Evolutionary conservation across 2,113 vertebrate species (phyloP).

Genomic region (Leptodactylus fuscus): DNA sequence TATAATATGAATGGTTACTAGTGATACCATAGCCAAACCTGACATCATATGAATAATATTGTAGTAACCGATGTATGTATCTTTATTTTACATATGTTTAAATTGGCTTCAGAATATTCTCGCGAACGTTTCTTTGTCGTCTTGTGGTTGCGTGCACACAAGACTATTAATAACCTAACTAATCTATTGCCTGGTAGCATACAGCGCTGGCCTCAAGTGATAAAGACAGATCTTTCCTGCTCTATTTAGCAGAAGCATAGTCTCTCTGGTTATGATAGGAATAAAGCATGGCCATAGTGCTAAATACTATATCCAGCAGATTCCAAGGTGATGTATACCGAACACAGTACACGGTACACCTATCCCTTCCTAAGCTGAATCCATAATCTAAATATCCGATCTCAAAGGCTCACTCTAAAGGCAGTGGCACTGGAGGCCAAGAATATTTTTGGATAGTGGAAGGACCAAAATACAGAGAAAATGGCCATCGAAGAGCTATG

Average conservation of each 20-base stretch:
- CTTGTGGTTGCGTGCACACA: not conserved
- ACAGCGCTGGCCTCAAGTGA: slow-evolving; percentile 1
- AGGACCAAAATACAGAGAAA: too few species aligned
- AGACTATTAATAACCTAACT: not conserved
- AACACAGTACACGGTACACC: not conserved
- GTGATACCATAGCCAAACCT: not conserved
- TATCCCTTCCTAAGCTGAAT: not conserved
- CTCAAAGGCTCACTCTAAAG: not conserved
- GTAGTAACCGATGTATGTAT: not conserved
- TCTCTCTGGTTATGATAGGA: too few species aligned
- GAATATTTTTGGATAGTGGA: too few species aligned
- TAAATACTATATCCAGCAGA: not conserved
- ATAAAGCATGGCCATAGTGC: not conserved
- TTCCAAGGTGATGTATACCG: not conserved
- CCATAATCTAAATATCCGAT: not conserved
- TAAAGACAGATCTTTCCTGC: slow-evolving; percentile 4
- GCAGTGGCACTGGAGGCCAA: too few species aligned
- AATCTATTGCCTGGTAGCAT: not conserved
- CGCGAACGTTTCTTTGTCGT: not conserved
- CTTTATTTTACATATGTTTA: not conserved
- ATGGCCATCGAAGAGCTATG: too few species aligned
- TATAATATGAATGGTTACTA: not conserved
- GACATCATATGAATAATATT: not conserved
- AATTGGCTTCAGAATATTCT: too few species aligned
- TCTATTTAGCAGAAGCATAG: not conserved